Evolutionary conservation across 2,797 vertebrate genomes (phyloP), one percentile per base, ranked within the genome.

Genomic region (Kryptolebias ocellatus): DNA sequence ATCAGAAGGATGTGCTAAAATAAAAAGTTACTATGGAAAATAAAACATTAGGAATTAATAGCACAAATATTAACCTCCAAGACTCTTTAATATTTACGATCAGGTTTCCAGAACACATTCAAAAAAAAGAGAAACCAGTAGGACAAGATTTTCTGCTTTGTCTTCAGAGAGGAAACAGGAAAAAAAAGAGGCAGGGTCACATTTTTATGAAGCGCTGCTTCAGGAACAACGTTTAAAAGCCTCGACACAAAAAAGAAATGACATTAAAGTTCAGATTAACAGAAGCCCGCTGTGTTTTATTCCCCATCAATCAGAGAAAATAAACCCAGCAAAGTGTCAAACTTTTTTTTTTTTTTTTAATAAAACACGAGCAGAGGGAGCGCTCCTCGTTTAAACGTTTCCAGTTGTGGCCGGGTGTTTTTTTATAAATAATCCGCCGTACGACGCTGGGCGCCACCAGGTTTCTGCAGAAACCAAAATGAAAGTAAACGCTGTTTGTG

Each of bases 61-160:
- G 57, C 56, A 88, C 69, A 81, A 14, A 12, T 42, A 64, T 54
- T 58, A 15, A 80, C 74, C 78, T 67, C 79, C 74, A 63, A 67
- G 64, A 73, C 17, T 82, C 75, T 44, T 87, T 80, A 79, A 65
- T 76, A 64, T 88, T 83, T 79, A 90, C 83, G 87, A 67, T 42
- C 83, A 64, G 77, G 80, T 90, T 90, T 85, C 85, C 46, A 54
- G 62, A 87, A 87, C 71, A 60, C 67, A 76, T 37, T 42, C 53
- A 46, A 64, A 16, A 42, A 42, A 83, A 80, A 80, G 57, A 67
- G 67, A 82, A 92, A 91, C 91, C 75, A 90, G 90, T 55, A 72
- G 70, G 84, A 86, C 90, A 75, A 90, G 83, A 91, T 87, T 90
- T 85, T 49, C 81, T 74, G 80, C 83, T 89, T 78, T 85, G 74